Evolutionary conservation across 2,888 invertebrate genomes (phyloP).

Genomic region (Chymomyza procnemis): DNA sequence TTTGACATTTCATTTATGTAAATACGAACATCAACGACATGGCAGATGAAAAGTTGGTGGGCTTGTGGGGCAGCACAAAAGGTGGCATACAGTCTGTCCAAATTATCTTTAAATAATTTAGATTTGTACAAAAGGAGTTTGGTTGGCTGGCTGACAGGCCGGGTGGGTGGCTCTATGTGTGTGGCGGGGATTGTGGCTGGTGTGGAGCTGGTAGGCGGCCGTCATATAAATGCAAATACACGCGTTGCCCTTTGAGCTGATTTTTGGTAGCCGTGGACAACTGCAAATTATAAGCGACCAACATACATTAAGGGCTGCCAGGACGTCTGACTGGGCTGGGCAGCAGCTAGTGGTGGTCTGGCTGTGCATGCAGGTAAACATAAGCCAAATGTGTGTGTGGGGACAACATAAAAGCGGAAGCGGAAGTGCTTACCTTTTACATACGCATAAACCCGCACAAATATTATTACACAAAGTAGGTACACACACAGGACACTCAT

Average conservation of each 20-base stretch:
- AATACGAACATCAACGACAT: constrained; percentile 52
- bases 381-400: constrained; percentile 6
- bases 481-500: too few species aligned
- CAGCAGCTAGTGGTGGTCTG: constrained; percentile 11
- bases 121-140: constrained; percentile 26
- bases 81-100: constrained; percentile 45
- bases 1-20: constrained; percentile 66
- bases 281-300: neutral
- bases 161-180: neutral
- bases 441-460: constrained; percentile 3
- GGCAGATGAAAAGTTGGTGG: constrained; percentile 34
- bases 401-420: constrained; percentile 65
- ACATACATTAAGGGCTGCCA: neutral
- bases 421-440: constrained; percentile 65
- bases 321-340: neutral
- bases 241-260: neutral
- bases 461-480: constrained; percentile 30
- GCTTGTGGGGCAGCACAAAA: neutral
- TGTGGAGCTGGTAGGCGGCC: too few species aligned
- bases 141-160: neutral
- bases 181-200: neutral
- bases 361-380: constrained; percentile 15
- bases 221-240: neutral
- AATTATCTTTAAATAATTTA: constrained; percentile 71
- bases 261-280: neutral